Evolutionary conservation across 2,797 vertebrate species (phyloP).

Genomic region (Mastacembelus armatus): DNA sequence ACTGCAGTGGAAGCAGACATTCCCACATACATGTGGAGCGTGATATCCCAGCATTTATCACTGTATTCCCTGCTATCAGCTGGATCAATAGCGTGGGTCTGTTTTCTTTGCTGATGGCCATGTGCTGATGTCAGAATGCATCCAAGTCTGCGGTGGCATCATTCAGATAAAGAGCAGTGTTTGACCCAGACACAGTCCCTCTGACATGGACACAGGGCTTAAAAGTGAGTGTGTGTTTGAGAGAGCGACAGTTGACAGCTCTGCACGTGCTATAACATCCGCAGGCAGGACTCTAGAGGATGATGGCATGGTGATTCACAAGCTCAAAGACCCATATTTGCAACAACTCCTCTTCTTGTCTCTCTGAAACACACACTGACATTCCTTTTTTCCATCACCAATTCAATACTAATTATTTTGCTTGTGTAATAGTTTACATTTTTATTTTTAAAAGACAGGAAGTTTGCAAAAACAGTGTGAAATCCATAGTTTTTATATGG

Average conservation of each 20-base stretch:
- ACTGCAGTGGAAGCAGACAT: conserved; percentile 43
- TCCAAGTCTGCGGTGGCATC: conserved; percentile 43
- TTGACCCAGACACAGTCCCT: conserved; percentile 45
- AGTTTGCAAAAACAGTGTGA: conserved; percentile 12
- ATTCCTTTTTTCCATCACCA: background rate
- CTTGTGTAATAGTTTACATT: conserved; percentile 12
- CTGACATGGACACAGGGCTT: conserved; percentile 23
- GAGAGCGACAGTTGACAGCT: conserved; percentile 32
- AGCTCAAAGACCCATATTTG: conserved; percentile 11
- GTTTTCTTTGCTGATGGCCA: conserved; percentile 38
- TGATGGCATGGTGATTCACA: conserved; percentile 51
- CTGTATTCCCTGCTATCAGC: background rate
- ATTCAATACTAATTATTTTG: background rate
- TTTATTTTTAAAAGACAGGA: conserved; percentile 71
- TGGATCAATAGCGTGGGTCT: background rate
- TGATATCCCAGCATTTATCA: conserved; percentile 16
- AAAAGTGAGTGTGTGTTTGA: conserved; percentile 28
- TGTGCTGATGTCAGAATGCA: conserved; percentile 36
- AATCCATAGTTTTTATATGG: conserved; percentile 37
- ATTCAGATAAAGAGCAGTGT: conserved; percentile 42
- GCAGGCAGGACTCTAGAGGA: conserved; percentile 43
- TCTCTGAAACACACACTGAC: conserved; percentile 4
- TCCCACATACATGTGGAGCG: conserved; percentile 20
- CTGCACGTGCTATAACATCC: conserved; percentile 48
- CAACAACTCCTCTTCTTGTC: conserved; percentile 4